Percentiles rank a stretch among this genome's conserved stretches.
Conservation (phyloP, 2,888 invertebrate species). For the Tipula helvola region DNA sequence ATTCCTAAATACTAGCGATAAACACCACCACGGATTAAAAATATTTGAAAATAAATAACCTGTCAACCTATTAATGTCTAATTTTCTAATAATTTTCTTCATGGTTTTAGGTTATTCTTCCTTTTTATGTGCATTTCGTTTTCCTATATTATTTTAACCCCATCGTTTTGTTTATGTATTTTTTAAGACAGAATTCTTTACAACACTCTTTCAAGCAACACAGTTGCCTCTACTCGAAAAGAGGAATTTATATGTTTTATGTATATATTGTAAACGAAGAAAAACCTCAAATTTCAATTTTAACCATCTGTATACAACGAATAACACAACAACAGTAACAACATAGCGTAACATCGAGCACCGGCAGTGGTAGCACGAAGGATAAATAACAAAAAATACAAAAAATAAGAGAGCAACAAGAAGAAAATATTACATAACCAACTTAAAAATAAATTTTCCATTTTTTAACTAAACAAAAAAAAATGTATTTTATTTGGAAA, state of each 20-base stretch:
- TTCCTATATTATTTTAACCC: not conserved
- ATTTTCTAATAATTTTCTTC: not conserved
- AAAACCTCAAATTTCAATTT: not conserved
- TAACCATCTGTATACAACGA: not conserved
- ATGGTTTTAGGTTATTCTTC: not conserved
- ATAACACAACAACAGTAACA: not conserved
- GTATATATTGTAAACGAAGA: not conserved
- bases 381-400: not conserved
- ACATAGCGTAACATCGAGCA: not conserved
- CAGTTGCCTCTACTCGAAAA: not conserved
- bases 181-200: not conserved
- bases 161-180: not conserved
- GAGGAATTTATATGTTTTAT: not conserved
- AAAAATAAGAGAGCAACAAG: not conserved
- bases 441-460: not conserved
- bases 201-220: not conserved
- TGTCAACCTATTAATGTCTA: constrained; percentile 9
- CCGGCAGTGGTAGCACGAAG: not conserved
- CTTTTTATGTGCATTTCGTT: not conserved
- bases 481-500: not conserved
- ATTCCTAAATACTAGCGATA: no score
- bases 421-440: not conserved
- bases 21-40: not conserved
- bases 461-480: not conserved
- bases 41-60: not conserved